Evolutionary conservation across 2,113 vertebrate genomes (phyloP), one percentile per base, ranked within the genome.

Genomic region (Takifugu bimaculatus): DNA sequence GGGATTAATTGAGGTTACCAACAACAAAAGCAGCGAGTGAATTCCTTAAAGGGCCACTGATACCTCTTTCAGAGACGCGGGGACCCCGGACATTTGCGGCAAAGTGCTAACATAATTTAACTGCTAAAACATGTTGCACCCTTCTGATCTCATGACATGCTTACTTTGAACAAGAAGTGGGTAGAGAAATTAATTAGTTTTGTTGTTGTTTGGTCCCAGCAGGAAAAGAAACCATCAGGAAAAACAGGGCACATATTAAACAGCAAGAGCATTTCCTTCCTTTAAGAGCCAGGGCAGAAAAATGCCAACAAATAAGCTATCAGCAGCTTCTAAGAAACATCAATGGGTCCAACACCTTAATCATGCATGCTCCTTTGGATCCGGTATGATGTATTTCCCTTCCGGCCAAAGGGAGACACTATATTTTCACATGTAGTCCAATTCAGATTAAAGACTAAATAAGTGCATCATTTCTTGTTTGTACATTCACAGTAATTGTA

Each of bases 1-100:
- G 75, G 70, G 79, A 87, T 84, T 79, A 84, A 86, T 85, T 85
- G 74, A 77, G 72, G 53, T 67, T 66, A 78, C 85, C 70, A 84
- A 84, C 52, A 50, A 86, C 72, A 85, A 84, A 52, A 50, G 60
- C 44, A 39, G 44, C 66, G 13, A 20, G 44, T 63, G 45, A 72
- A 81, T 79, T 71, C 65, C 63, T 65, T 66, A 10, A 5, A 51
- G 77, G 76, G 69, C 73, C 69, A 48, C 45, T 44, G 47, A 65
- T 68, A 75, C 43, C 64, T 71, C 80, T 75, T 81, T 84, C 77
- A 81, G 62, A 70, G 39, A 81, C 63, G 68, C 39, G 12, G 64
- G 26, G 76, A 74, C 78, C 54, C 25, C 50, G 76, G 79, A 76
- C 71, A 69, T 74, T 57, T 72, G 68, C 20, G 44, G 28, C 32